A percentile compares a stretch with the other conserved stretches of the same genome.
Evolutionary conservation across 2,888 invertebrate genomes (phyloP).

Genomic region (Octonoba sinensis): DNA sequence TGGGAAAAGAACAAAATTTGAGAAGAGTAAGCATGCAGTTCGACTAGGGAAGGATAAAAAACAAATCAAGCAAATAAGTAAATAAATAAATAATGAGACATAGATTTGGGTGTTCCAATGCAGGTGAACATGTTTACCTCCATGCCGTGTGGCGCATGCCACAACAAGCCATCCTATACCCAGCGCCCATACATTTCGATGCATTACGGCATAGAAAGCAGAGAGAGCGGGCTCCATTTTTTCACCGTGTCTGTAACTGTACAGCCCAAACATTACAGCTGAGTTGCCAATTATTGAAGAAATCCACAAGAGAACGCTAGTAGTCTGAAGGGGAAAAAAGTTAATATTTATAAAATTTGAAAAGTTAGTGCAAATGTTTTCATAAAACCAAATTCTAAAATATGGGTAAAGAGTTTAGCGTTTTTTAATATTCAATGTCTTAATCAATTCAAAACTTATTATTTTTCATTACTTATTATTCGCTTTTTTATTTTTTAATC

Average conservation of each 20-base stretch:
- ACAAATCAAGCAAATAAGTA: too few species aligned
- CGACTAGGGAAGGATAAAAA: too few species aligned
- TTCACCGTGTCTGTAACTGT: conserved; percentile 42
- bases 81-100: too few species aligned
- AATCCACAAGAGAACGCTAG: conserved; percentile 34
- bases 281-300: conserved; percentile 12
- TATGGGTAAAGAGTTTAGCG: neutral
- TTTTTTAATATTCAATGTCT: too few species aligned
- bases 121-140: conserved; percentile 11
- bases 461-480: too few species aligned
- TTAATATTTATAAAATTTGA: neutral
- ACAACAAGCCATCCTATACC: conserved; percentile 48
- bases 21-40: too few species aligned
- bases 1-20: too few species aligned
- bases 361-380: neutral
- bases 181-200: conserved; percentile 54
- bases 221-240: conserved; percentile 34
- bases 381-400: neutral
- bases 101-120: too few species aligned
- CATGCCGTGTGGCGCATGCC: conserved; percentile 46
- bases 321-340: conserved; percentile 11
- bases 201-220: conserved; percentile 45
- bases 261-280: conserved; percentile 52
- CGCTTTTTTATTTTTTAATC: too few species aligned
- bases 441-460: too few species aligned